These are phyloP conservation scores for Lepidostoma basale DNA, from an alignment of 1,140 invertebrate species.

Conservation along the genomic window DNA sequence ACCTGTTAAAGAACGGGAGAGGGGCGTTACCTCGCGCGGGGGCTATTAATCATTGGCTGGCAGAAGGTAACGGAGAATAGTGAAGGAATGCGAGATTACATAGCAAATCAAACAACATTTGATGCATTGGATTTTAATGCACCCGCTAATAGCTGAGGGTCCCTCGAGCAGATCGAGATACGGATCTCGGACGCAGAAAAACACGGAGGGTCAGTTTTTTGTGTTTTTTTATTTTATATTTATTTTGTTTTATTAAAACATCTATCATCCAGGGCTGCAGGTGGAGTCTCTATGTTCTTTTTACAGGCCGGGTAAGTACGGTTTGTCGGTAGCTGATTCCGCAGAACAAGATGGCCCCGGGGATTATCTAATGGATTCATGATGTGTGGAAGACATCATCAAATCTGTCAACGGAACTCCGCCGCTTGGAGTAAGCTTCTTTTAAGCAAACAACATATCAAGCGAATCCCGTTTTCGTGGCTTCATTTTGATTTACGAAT, in stretches of 20 bases:
- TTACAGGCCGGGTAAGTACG: neutral
- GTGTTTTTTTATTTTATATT: slow-evolving; percentile 28
- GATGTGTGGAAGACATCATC: slow-evolving; percentile 27
- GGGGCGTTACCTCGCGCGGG: slow-evolving; percentile 34
- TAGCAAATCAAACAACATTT: slow-evolving; percentile 45
- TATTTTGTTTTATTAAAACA: slow-evolving; percentile 44
- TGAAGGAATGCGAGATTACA: slow-evolving; percentile 42
- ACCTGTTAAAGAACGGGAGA: slow-evolving; percentile 23
- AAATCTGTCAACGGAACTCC: slow-evolving; percentile 32
- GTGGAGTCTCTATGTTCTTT: slow-evolving; percentile 22
- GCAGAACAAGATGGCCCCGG: neutral
- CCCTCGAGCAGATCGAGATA: slow-evolving; percentile 18
- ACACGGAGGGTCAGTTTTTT: neutral
- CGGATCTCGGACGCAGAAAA: slow-evolving; percentile 28
- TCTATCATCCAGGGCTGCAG: slow-evolving; percentile 41
- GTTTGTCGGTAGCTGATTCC: slow-evolving; percentile 2
- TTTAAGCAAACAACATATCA: too few species aligned
- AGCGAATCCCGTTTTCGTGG: too few species aligned
- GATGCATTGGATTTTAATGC: slow-evolving; percentile 46
- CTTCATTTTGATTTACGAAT: neutral
- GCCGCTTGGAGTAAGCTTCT: too few species aligned
- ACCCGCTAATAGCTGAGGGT: slow-evolving; percentile 38
- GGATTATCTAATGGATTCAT: neutral
- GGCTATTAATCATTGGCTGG: slow-evolving; percentile 41
- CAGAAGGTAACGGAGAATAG: slow-evolving; percentile 39